phyloP scores from a whole-genome alignment of 2,797 vertebrate genomes.

The Halcyon smyrnensis region DNA sequence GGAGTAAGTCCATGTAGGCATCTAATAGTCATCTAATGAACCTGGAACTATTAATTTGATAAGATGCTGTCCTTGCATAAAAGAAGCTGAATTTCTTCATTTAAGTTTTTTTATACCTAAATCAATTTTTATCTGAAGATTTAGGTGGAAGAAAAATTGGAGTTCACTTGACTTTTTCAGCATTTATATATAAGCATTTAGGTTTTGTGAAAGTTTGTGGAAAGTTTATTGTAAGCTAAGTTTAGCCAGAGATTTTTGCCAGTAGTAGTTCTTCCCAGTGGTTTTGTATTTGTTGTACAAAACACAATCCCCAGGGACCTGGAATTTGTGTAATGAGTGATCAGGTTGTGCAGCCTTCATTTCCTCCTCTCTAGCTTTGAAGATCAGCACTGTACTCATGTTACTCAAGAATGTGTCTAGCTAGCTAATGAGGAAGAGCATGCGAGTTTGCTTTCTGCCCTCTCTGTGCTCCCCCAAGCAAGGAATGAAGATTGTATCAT shows the following conservation, averaged over 20 bases:
- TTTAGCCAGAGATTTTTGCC: not conserved
- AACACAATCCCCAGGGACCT: accelerated
- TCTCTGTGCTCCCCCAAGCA: not conserved
- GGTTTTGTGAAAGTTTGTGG: not conserved
- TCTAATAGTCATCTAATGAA: not conserved
- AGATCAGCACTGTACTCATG: not conserved
- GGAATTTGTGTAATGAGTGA: not conserved
- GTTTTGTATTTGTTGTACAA: not conserved
- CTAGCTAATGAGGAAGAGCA: not conserved
- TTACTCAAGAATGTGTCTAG: not conserved
- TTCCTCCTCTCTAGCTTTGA: not conserved
- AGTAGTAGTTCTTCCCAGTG: not conserved
- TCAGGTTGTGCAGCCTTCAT: not conserved
- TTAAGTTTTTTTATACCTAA: not conserved
- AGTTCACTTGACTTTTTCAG: not conserved
- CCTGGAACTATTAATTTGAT: not conserved
- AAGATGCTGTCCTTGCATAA: not conserved
- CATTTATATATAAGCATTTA: not conserved
- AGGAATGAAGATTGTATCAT: not conserved
- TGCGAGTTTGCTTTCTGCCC: not conserved
- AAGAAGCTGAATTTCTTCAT: not conserved
- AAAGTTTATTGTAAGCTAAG: not conserved
- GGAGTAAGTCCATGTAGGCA: not conserved
- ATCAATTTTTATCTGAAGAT: not conserved
- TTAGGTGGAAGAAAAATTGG: not conserved